These are phyloP conservation scores for Drosophila rhopaloa DNA, from an alignment of 1,140 invertebrate genomes.

Conservation along the genomic window DNA sequence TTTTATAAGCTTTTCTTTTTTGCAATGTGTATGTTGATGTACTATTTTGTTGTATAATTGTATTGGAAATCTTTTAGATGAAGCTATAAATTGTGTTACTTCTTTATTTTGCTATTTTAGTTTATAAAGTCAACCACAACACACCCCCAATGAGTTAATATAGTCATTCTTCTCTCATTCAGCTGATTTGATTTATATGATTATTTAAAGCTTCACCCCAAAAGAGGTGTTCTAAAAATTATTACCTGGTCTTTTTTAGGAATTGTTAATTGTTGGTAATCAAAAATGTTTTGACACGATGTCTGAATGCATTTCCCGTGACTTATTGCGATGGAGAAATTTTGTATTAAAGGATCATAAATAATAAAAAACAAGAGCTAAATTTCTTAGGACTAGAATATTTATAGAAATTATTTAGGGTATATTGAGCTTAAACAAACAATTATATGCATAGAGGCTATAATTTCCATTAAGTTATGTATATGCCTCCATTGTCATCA, in stretches of 20 bases:
- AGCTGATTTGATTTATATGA: slow-evolving; percentile 9
- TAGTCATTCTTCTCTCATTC: background rate
- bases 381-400: slow-evolving; percentile 3
- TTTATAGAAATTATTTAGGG: background rate
- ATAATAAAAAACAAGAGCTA: slow-evolving; percentile 54
- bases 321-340: slow-evolving; percentile 65
- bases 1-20: no score
- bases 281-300: slow-evolving; percentile 51
- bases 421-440: background rate
- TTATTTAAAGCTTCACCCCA: background rate
- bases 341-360: slow-evolving; percentile 69
- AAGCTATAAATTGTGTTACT: no score
- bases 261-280: slow-evolving; percentile 50
- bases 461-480: background rate
- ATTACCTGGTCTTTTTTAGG: slow-evolving; percentile 37
- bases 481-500: no score
- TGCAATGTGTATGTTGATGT: no score
- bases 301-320: slow-evolving; percentile 9
- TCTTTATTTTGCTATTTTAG: background rate
- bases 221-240: slow-evolving; percentile 34
- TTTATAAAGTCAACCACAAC: background rate
- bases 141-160: background rate
- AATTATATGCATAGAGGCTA: no score
- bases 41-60: no score
- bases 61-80: no score